Conservation (phyloP, 2,113 vertebrate genomes). For the Amia ocellicauda region DNA sequence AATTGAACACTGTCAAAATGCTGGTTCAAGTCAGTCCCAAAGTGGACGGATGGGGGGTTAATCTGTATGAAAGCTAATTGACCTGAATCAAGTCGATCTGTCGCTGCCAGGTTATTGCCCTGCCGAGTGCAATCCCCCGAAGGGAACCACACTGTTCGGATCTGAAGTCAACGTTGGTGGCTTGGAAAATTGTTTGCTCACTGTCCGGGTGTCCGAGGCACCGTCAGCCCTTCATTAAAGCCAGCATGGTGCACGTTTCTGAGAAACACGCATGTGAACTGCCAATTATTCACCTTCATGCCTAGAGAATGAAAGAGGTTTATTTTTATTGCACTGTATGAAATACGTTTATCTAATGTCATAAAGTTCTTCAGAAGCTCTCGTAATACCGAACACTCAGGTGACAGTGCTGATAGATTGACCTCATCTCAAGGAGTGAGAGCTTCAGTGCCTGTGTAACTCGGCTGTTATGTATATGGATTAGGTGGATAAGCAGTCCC, state of each 20-base stretch:
- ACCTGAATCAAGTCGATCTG: too few relatives aligned
- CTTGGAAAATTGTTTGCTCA: neutral
- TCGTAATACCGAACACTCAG: neutral
- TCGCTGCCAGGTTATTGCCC: too few relatives aligned
- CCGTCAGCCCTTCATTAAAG: neutral
- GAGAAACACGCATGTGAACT: neutral
- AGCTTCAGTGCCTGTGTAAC: too few relatives aligned
- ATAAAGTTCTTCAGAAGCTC: neutral
- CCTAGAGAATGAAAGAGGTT: neutral
- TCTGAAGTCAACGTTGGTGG: neutral
- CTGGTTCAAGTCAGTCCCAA: too few relatives aligned
- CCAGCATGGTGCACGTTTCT: neutral
- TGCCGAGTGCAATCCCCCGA: too few relatives aligned
- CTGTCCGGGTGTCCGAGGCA: neutral
- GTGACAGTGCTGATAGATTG: neutral
- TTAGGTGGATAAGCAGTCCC: too few relatives aligned
- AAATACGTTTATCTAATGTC: neutral
- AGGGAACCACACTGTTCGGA: too few relatives aligned
- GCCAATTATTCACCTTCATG: conserved; percentile 1
- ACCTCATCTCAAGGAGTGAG: neutral
- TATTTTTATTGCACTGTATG: conserved; percentile 6
- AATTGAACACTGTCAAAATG: too few relatives aligned
- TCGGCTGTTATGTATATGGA: too few relatives aligned
- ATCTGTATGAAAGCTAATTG: too few relatives aligned
- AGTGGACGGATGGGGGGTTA: too few relatives aligned